Base-by-base conservation (phyloP, 2,797 vertebrate species). In the Betta splendens region DNA sequence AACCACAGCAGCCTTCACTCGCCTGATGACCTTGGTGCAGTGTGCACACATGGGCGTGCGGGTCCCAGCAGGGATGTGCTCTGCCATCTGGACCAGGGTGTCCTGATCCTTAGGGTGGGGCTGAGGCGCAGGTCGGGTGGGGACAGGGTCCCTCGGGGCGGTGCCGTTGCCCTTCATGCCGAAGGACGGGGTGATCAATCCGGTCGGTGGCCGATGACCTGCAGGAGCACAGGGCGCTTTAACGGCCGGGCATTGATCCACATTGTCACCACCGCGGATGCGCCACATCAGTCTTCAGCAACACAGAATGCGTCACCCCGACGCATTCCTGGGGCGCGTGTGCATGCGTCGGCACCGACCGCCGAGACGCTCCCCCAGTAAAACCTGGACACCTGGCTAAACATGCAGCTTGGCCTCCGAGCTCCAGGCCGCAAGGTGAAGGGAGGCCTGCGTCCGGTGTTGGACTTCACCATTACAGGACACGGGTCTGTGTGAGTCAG, bases 11-110 rank as follows among this genome's bases (percentile, higher is more conserved):
- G 50, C 17, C 53, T 11, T 25, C n/a, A 10, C 63, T 79, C 28
- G 98, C 97, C 97, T 95, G 69, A 99, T 98, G 61, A 97, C 94
- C 86, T 93, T 92, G 80, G 93, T 93, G 77, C 97, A 99, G 76
- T 94, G 90, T 0, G 88, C 97, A 49, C 97, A 99, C 96, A 98
- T 97, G 0, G 97, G 96, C 0, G 96, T 97, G 21, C 97, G 93
- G 13, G 94, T 97, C 46, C 95, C 96, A 0, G 95, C 96, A 0
- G 96, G 96, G 63, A 96, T 95, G 69, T 98, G 95, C 79, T 99
- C 96, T 0, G 97, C 97, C 87, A 94, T 94, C 79, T 99, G 97
- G 63, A 99, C 94, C 69, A 98, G 60, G 0, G 94, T 93, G 75
- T 96, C 94, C 56, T 95, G 90, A 32, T 96, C 94, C 21, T 88